phyloP scores from a whole-genome alignment of 2,113 vertebrate species.

The Bucco capensis region DNA sequence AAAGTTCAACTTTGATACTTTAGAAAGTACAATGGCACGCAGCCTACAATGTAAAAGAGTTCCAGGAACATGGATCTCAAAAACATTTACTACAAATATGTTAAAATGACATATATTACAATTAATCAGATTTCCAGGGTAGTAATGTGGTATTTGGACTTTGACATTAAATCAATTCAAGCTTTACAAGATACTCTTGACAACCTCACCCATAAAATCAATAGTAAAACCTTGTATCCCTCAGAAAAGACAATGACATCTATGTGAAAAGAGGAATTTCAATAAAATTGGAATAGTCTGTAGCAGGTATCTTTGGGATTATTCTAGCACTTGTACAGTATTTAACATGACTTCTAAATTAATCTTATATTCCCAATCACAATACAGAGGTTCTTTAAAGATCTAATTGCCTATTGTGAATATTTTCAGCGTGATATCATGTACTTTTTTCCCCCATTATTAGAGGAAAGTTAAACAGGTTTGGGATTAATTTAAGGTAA shows the following conservation, averaged over 20 bases:
- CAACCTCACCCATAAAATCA: conserved; percentile 55
- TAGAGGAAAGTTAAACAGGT: conserved; percentile 41
- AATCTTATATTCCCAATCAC: background rate
- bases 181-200: conserved; percentile 58
- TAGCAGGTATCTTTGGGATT: conserved; percentile 16
- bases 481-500: conserved; percentile 47
- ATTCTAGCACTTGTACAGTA: conserved; percentile 15
- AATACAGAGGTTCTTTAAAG: conserved; percentile 26
- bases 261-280: conserved; percentile 41
- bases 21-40: background rate
- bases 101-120: conserved; percentile 60
- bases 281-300: conserved; percentile 47
- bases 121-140: conserved; percentile 72
- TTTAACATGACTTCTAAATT: conserved; percentile 26
- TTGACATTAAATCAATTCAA: conserved; percentile 73
- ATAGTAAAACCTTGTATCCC: conserved; percentile 61
- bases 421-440: conserved; percentile 47
- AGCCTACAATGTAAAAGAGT: background rate
- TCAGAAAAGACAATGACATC: conserved; percentile 58
- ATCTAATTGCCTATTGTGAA: background rate
- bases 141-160: conserved; percentile 68
- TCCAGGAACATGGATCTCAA: background rate
- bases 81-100: conserved; percentile 43
- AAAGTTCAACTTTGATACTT: background rate
- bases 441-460: background rate